These are phyloP conservation scores for Cyanocitta stelleri DNA, from an alignment of 2,113 vertebrate genomes.

Conservation along the genomic window DNA sequence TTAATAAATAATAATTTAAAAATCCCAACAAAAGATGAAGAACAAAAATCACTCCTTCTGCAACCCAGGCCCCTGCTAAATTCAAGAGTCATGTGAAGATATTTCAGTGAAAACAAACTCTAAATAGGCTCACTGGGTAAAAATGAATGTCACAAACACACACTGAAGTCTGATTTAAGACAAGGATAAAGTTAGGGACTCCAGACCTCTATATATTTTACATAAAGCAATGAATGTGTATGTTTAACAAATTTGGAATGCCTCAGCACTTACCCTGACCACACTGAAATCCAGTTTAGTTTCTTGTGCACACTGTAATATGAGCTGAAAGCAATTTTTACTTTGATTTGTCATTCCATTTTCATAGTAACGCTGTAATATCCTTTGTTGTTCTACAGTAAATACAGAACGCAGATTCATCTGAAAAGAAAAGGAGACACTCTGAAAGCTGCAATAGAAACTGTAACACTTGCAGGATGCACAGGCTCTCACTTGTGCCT, in stretches of 20 bases:
- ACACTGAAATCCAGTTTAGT: constrained; percentile 98
- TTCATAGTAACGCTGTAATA: constrained; percentile 97
- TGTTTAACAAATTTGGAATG: constrained; percentile 43
- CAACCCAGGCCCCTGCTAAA: neutral
- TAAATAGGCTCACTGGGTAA: neutral
- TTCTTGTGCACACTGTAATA: constrained; percentile 98
- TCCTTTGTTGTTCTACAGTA: constrained; percentile 94
- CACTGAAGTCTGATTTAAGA: constrained; percentile 1
- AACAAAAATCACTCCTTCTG: neutral
- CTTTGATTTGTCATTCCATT: constrained; percentile 99
- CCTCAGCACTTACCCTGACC: constrained; percentile 88
- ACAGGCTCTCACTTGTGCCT: constrained; percentile 10
- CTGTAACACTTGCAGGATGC: constrained; percentile 40
- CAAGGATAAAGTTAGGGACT: constrained; percentile 13
- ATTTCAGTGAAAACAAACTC: constrained; percentile 17
- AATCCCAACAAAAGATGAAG: neutral
- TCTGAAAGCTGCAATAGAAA: constrained; percentile 69
- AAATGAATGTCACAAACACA: neutral
- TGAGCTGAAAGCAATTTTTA: constrained; percentile 99
- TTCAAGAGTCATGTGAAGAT: neutral
- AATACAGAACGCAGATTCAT: constrained; percentile 99
- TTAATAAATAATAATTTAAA: neutral
- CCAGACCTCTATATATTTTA: constrained; percentile 20
- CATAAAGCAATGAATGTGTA: constrained; percentile 38
- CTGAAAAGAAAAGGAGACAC: constrained; percentile 80